A percentile compares a stretch with the other conserved stretches of the same genome.
phyloP scores from a whole-genome alignment of 2,888 invertebrate species.

The Brachyptera risi region DNA sequence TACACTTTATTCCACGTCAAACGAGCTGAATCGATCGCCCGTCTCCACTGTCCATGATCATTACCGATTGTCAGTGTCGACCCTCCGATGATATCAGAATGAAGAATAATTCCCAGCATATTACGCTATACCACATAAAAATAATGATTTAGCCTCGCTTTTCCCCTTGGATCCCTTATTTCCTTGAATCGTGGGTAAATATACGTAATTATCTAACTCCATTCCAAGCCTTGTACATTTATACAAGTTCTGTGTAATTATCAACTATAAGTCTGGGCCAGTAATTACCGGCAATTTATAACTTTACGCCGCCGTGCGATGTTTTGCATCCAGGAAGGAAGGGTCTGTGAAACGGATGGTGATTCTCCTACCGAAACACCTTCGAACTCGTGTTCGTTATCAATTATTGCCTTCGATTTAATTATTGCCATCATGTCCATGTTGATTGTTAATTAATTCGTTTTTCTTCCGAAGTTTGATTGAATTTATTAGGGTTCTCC shows the following conservation, averaged over 20 bases:
- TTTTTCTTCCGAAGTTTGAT: no score
- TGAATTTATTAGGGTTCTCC: no score
- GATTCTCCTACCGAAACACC: background rate
- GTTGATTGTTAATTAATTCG: no score
- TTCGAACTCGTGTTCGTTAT: background rate
- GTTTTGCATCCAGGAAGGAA: background rate
- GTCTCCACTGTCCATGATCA: no score
- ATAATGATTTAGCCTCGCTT: conserved; percentile 11
- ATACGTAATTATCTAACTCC: conserved; percentile 10
- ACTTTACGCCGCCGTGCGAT: background rate
- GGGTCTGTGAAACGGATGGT: background rate
- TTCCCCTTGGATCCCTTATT: background rate
- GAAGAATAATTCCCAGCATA: no score
- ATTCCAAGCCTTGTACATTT: conserved; percentile 1
- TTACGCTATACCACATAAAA: conserved; percentile 3
- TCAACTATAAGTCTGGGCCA: no score
- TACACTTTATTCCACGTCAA: no score
- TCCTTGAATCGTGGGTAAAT: conserved; percentile 2
- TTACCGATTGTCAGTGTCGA: no score
- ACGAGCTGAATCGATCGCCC: no score
- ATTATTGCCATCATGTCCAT: no score
- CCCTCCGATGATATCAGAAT: no score
- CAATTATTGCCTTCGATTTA: no score
- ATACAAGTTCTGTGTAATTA: conserved; percentile 6
- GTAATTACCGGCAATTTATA: conserved; percentile 8